Evolutionary conservation across 2,113 vertebrate genomes (phyloP).

Genomic region (Onychostruthus taczanowskii): DNA sequence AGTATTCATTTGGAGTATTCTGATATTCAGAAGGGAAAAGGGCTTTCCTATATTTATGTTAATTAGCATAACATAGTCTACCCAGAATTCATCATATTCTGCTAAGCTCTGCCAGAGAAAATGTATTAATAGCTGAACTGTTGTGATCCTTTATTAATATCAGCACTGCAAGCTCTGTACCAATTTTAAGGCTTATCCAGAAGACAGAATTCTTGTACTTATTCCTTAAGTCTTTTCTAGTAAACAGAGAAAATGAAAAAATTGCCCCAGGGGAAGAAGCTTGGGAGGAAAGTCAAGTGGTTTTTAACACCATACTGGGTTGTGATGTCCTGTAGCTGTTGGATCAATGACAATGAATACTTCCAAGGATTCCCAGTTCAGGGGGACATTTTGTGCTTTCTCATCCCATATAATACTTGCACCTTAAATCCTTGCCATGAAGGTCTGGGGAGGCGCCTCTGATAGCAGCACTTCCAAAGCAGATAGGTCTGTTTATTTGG

Average conservation of each 20-base stretch:
- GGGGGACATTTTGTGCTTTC: neutral
- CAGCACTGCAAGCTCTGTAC: neutral
- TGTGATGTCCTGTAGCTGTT: neutral
- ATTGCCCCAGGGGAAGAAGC: neutral
- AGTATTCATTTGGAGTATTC: neutral
- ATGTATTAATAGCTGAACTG: constrained; percentile 66
- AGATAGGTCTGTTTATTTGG: neutral
- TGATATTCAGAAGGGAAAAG: constrained; percentile 44
- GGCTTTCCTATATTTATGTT: constrained; percentile 62
- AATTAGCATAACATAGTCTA: constrained; percentile 51
- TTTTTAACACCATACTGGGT: neutral
- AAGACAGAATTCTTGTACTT: constrained; percentile 8
- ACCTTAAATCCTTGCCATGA: neutral
- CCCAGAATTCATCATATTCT: constrained; percentile 52
- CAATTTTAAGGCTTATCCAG: neutral
- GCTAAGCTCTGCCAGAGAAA: constrained; percentile 46
- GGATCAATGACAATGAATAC: neutral
- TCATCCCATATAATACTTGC: neutral
- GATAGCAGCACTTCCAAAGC: neutral
- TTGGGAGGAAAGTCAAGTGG: neutral
- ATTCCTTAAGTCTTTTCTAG: constrained; percentile 5
- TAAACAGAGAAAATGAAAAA: constrained; percentile 33
- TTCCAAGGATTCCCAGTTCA: neutral
- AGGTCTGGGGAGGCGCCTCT: neutral
- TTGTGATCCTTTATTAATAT: constrained; percentile 46